Evolutionary conservation across 2,797 vertebrate genomes (phyloP).

Genomic region (Triplophysa yarkandensis): DNA sequence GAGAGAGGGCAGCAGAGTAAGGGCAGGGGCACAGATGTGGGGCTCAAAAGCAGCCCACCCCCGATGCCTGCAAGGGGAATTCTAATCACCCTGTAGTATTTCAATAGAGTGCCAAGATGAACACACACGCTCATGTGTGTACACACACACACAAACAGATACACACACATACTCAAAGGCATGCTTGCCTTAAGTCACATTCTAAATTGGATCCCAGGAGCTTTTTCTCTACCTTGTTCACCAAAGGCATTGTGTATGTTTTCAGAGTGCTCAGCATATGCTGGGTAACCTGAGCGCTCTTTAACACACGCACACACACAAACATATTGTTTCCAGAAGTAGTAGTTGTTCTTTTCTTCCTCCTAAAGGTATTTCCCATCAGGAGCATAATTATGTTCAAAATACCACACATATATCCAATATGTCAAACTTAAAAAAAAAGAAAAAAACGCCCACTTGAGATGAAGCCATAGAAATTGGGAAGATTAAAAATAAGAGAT

Average conservation of each 20-base stretch:
- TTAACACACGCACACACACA: conserved; percentile 52
- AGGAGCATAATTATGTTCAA: conserved; percentile 89
- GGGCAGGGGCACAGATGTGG: conserved; percentile 63
- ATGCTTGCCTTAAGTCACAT: conserved; percentile 88
- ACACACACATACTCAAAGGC: conserved; percentile 61
- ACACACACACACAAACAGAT: conserved; percentile 44
- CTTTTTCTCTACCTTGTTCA: conserved; percentile 87
- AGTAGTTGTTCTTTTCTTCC: conserved; percentile 56
- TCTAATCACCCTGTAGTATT: conserved; percentile 72
- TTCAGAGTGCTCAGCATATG: conserved; percentile 88
- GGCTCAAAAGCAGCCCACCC: conserved; percentile 68
- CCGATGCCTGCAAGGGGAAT: conserved; percentile 63
- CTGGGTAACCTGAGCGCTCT: conserved; percentile 85
- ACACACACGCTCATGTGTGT: conserved; percentile 57
- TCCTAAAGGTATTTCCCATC: conserved; percentile 84
- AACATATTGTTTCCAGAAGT: conserved; percentile 74
- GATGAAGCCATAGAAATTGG: conserved; percentile 49
- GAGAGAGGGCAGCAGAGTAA: conserved; percentile 43
- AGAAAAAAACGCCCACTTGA: conserved; percentile 64
- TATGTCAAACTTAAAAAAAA: conserved; percentile 68
- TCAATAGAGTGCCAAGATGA: conserved; percentile 78
- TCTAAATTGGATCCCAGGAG: conserved; percentile 95
- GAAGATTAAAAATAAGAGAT: conserved; percentile 47
- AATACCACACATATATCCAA: conserved; percentile 80
- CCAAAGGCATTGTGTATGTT: conserved; percentile 87